A percentile compares a stretch with the other conserved stretches of the same genome.
These are phyloP conservation scores for Hystrix cristata DNA, from an alignment of 2,113 vertebrate genomes.

Conservation along the genomic window DNA sequence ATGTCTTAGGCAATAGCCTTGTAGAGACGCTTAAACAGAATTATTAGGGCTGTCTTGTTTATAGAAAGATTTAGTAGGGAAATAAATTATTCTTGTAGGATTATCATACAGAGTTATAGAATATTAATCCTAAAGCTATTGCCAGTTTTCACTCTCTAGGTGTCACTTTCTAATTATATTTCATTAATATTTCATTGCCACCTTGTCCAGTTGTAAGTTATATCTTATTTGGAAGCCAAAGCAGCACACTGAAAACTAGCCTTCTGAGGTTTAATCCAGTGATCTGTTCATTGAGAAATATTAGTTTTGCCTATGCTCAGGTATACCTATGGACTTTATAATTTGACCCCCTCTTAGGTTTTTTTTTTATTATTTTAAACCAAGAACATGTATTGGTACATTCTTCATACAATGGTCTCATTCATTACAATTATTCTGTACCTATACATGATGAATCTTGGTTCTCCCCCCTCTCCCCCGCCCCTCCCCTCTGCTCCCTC, in stretches of 20 bases:
- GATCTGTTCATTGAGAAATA: conserved; percentile 36
- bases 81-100: conserved; percentile 34
- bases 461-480: too few species aligned
- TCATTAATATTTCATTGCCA: not conserved
- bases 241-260: not conserved
- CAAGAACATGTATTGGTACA: too few species aligned
- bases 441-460: too few species aligned
- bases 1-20: not conserved
- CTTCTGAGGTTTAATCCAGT: conserved; percentile 7
- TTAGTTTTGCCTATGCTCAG: not conserved
- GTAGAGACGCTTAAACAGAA: conserved; percentile 27
- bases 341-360: not conserved
- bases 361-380: not conserved
- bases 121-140: conserved; percentile 3
- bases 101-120: conserved; percentile 12
- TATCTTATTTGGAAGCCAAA: not conserved
- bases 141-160: not conserved
- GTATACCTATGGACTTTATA: not conserved
- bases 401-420: too few species aligned
- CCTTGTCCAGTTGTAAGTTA: not conserved
- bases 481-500: too few species aligned
- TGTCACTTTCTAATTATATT: not conserved
- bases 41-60: not conserved
- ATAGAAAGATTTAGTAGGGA: not conserved
- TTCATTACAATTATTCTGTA: too few species aligned